Percentiles rank a stretch among this genome's conserved stretches.
Evolutionary conservation across 2,113 vertebrate genomes (phyloP).

Genomic region (Echinops telfairi): DNA sequence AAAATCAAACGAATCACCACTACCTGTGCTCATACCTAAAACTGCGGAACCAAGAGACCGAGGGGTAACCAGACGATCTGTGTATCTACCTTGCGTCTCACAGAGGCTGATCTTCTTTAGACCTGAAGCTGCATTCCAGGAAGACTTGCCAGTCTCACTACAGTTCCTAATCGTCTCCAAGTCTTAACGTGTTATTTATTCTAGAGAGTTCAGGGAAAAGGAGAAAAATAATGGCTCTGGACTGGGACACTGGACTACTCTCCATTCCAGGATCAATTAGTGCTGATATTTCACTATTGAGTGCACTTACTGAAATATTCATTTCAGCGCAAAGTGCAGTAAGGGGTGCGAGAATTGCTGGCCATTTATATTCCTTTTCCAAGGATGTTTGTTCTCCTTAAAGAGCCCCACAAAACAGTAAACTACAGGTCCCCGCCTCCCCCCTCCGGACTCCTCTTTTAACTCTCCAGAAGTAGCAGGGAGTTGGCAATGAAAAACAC

Average conservation of each 20-base stretch:
- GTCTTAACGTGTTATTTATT: conserved; percentile 36
- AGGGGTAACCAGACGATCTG: neutral
- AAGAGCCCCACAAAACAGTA: conserved; percentile 18
- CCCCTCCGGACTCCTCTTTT: neutral
- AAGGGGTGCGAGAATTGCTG: neutral
- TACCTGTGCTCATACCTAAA: neutral
- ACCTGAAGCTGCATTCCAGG: neutral
- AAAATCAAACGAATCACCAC: neutral
- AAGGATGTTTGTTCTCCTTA: neutral
- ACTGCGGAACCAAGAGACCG: conserved; percentile 29
- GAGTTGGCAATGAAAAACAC: neutral
- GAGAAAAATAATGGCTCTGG: conserved; percentile 49
- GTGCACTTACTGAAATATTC: conserved; percentile 57
- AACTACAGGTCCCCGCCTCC: neutral
- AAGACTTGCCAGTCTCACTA: neutral
- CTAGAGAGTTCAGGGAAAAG: conserved; percentile 50
- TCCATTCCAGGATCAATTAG: conserved; percentile 60
- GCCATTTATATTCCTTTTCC: conserved; percentile 46
- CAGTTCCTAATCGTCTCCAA: neutral
- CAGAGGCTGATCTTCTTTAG: neutral
- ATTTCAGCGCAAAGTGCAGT: conserved; percentile 41
- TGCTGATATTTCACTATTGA: conserved; percentile 41
- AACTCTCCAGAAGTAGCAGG: conserved; percentile 42
- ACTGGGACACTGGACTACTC: conserved; percentile 8
- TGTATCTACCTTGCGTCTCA: neutral